phyloP scores from a whole-genome alignment of 2,797 vertebrate species.

The Acipenser transmontanus region DNA sequence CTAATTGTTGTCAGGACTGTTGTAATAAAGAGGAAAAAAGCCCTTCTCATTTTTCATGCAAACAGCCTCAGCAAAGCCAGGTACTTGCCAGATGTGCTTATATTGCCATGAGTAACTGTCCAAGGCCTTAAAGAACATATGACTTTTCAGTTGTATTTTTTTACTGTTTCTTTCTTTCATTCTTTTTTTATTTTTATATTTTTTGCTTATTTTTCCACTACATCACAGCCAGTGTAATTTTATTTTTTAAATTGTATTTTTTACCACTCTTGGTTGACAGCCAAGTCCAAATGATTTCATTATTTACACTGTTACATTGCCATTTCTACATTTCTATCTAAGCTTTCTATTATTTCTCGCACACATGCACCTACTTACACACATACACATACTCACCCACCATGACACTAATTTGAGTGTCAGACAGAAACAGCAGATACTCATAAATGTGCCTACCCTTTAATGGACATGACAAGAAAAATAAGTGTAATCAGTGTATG shows the following conservation, averaged over 20 bases:
- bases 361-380: no score
- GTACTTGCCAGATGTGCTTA: conserved; percentile 30
- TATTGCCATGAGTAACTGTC: conserved; percentile 19
- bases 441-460: no score
- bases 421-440: no score
- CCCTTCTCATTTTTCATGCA: conserved; percentile 7
- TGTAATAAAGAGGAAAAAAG: conserved; percentile 19
- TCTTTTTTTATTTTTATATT: conserved; percentile 27
- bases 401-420: no score
- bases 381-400: no score
- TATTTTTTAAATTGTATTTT: background rate
- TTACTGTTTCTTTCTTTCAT: conserved; percentile 3
- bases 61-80: conserved; percentile 21
- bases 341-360: no score
- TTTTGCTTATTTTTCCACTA: conserved; percentile 9
- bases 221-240: background rate
- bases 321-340: no score
- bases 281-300: no score
- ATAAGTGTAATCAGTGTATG: no score
- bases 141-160: conserved; percentile 30
- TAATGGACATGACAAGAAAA: no score
- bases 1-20: conserved; percentile 25
- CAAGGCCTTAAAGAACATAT: conserved; percentile 30
- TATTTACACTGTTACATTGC: no score
- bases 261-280: no score